Conservation (phyloP, 1,140 invertebrate genomes). For the Sipha flava region DNA sequence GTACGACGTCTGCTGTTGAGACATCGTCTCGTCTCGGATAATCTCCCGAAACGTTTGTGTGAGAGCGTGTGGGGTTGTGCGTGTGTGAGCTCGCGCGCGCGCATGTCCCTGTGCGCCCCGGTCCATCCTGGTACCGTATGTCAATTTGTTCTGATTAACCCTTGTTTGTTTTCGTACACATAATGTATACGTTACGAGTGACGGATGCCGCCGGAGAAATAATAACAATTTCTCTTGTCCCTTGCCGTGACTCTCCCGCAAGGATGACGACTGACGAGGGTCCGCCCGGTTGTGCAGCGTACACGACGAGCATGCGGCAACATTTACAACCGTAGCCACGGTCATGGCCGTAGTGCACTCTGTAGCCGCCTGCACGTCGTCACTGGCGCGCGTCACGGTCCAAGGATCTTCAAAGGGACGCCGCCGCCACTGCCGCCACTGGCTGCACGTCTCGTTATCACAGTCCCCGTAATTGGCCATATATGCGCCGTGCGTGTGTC, state of each 20-base stretch:
- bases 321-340: no score
- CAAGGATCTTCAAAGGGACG: background rate
- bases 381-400: background rate
- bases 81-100: no score
- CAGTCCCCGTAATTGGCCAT: background rate
- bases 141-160: background rate
- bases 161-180: conserved; percentile 4
- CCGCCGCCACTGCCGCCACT: background rate
- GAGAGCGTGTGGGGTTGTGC: background rate
- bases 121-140: background rate
- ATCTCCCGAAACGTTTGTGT: background rate
- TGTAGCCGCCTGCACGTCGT: background rate
- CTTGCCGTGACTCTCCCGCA: background rate
- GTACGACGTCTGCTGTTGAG: background rate
- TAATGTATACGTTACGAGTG: background rate
- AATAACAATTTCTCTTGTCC: conserved; percentile 6
- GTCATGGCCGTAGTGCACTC: no score
- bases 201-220: background rate
- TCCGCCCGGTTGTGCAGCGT: no score
- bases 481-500: background rate
- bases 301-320: no score
- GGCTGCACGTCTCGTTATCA: conserved; percentile 9
- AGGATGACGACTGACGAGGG: background rate
- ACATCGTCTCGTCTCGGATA: background rate
- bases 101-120: no score